Percentiles rank a stretch among this genome's conserved stretches.
Conservation (phyloP, 2,888 invertebrate genomes). For the Chesias legatella region DNA sequence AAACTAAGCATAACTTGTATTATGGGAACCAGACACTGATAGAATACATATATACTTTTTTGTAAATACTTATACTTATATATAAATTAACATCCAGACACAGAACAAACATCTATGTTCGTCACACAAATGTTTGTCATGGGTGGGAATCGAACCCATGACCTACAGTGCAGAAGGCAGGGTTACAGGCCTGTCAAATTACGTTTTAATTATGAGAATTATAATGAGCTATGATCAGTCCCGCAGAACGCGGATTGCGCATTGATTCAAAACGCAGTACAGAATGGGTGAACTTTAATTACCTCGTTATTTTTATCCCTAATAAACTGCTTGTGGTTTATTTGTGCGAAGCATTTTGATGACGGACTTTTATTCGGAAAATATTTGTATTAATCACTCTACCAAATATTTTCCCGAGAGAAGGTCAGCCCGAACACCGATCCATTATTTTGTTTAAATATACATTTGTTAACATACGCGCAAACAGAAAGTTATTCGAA, state of each 20-base stretch:
- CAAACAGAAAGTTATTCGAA: constrained; percentile 1
- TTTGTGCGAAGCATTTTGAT: constrained; percentile 45
- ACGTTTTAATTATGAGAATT: too few relatives aligned
- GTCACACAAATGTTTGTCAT: too few relatives aligned
- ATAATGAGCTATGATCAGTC: too few relatives aligned
- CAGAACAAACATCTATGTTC: too few relatives aligned
- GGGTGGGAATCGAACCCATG: too few relatives aligned
- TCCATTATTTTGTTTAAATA: constrained; percentile 3
- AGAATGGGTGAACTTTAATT: constrained; percentile 54
- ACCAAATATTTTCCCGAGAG: constrained; percentile 7
- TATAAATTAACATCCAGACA: too few relatives aligned
- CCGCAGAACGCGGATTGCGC: not conserved
- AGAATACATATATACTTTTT: too few relatives aligned
- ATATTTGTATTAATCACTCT: constrained; percentile 26
- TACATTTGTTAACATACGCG: constrained; percentile 7
- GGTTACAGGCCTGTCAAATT: too few relatives aligned
- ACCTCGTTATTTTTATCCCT: constrained; percentile 76
- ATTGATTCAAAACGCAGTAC: constrained; percentile 26
- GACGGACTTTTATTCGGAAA: constrained; percentile 28
- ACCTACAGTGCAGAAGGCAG: too few relatives aligned
- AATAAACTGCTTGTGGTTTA: constrained; percentile 60
- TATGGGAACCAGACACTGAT: too few relatives aligned
- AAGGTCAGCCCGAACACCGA: not conserved
- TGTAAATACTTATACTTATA: too few relatives aligned
- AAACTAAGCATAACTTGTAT: too few relatives aligned